Evolutionary conservation across 1,140 invertebrate species (phyloP).

Genomic region (Tetramorium simillimum): DNA sequence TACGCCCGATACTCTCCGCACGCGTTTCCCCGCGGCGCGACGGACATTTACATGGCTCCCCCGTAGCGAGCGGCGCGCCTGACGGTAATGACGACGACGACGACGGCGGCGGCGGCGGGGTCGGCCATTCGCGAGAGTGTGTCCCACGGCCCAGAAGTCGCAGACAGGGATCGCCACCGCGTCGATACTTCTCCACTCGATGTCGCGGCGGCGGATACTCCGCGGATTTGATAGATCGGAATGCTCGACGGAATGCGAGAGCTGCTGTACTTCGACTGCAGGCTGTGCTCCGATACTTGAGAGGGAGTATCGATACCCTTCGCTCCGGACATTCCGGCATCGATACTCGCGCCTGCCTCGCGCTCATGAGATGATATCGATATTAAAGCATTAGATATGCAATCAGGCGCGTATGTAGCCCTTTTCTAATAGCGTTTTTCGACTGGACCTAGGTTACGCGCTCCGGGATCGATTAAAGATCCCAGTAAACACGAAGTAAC

Average conservation of each 20-base stretch:
- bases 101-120: slow-evolving; percentile 33
- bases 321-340: not conserved
- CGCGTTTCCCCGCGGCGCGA: not conserved
- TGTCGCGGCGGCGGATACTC: not conserved
- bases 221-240: not conserved
- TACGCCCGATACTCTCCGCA: not conserved
- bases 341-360: not conserved
- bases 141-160: slow-evolving; percentile 60
- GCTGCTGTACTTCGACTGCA: not conserved
- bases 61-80: slow-evolving; percentile 38
- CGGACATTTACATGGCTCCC: slow-evolving; percentile 62
- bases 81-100: slow-evolving; percentile 49
- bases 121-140: slow-evolving; percentile 67
- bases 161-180: not conserved
- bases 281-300: not conserved
- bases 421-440: not conserved
- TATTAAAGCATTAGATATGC: not conserved
- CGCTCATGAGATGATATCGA: not conserved
- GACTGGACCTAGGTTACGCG: too few species aligned
- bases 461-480: too few species aligned
- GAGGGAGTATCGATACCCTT: not conserved
- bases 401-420: not conserved
- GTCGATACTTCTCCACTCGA: slow-evolving; percentile 14
- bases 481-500: too few species aligned
- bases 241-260: not conserved